These are phyloP conservation scores for Conus betulinus DNA, from an alignment of 1,140 invertebrate genomes.

Conservation along the genomic window DNA sequence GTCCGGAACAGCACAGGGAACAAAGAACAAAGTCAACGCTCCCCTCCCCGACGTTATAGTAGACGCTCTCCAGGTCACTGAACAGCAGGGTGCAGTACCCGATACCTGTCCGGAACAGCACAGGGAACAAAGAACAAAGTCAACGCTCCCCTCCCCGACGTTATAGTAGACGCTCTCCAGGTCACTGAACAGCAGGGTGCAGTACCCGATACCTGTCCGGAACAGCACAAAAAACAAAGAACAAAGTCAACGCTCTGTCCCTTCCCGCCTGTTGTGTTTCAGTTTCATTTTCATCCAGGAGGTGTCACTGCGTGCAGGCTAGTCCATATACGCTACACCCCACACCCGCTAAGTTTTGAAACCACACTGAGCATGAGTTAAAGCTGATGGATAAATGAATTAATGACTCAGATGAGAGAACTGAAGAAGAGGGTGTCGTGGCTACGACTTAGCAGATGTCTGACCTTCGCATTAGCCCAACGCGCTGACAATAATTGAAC, in stretches of 20 bases:
- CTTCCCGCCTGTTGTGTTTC: constrained; percentile 58
- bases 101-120: constrained; percentile 61
- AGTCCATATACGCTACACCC: too few species aligned
- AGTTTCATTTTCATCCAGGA: too few species aligned
- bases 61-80: constrained; percentile 56
- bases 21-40: constrained; percentile 75
- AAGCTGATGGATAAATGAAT: too few species aligned
- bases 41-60: constrained; percentile 77
- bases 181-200: constrained; percentile 48
- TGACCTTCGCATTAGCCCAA: too few species aligned
- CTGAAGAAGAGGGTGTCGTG: not conserved
- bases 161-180: constrained; percentile 75
- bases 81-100: constrained; percentile 52
- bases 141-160: constrained; percentile 76
- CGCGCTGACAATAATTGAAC: too few species aligned
- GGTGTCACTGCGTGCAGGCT: too few species aligned
- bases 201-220: constrained; percentile 49
- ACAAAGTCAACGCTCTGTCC: constrained; percentile 73
- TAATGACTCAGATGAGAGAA: not conserved
- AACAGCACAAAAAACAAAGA: constrained; percentile 70
- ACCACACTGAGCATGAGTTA: too few species aligned
- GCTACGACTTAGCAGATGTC: too few species aligned
- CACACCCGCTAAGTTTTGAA: too few species aligned
- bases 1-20: constrained; percentile 56
- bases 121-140: constrained; percentile 68